phyloP scores from a whole-genome alignment of 2,888 invertebrate species.

The Aphidoletes aphidimyza region DNA sequence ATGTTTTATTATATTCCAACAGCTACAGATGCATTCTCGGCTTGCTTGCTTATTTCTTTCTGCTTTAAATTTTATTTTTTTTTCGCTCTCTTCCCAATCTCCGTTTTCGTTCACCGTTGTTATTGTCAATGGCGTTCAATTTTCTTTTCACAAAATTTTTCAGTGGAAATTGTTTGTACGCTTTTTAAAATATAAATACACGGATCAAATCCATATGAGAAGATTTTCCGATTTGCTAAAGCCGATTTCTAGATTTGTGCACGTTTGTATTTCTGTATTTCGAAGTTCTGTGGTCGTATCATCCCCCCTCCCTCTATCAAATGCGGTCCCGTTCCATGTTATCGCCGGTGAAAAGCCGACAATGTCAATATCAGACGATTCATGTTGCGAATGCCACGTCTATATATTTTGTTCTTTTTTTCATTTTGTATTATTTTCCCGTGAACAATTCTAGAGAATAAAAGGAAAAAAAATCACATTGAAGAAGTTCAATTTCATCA shows the following conservation, averaged over 20 bases:
- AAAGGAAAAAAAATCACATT: background rate
- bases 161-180: background rate
- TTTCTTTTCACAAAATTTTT: background rate
- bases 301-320: no score
- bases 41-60: no score
- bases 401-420: background rate
- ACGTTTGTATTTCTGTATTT: background rate
- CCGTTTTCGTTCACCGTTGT: background rate
- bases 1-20: background rate
- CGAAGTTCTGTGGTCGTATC: no score
- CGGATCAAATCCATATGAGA: slow-evolving; percentile 17
- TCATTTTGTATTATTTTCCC: background rate
- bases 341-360: no score
- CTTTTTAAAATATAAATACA: slow-evolving; percentile 15
- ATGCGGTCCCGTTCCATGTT: no score
- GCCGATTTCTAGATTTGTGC: slow-evolving; percentile 43
- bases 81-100: background rate
- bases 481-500: slow-evolving; percentile 19
- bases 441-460: background rate
- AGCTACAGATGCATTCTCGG: slow-evolving; percentile 17
- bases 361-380: no score
- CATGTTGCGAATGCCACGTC: background rate
- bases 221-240: slow-evolving; percentile 51
- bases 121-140: background rate
- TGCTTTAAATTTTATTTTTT: no score